Percentiles rank a stretch among this genome's conserved stretches.
Conservation (phyloP, 2,888 invertebrate species). For the Tipula helvola region DNA sequence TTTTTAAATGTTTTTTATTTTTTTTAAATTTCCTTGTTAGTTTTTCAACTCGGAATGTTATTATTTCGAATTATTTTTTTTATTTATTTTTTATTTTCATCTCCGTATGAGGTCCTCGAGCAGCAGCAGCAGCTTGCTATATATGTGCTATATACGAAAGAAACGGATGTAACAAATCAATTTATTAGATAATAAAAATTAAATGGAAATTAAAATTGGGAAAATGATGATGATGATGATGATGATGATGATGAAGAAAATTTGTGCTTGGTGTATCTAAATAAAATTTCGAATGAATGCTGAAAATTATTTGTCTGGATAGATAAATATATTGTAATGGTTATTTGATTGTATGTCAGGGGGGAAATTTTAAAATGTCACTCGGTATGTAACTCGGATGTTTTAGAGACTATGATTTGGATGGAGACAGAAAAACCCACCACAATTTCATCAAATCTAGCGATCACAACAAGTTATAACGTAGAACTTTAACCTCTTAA, state of each 20-base stretch:
- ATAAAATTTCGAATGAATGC: background rate
- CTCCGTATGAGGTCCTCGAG: background rate
- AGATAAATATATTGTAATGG: too few relatives aligned
- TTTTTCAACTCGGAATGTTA: background rate
- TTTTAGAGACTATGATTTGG: too few relatives aligned
- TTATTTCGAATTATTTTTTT: background rate
- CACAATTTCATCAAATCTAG: too few relatives aligned
- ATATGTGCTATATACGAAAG: background rate
- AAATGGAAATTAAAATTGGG: background rate
- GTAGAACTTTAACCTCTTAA: too few relatives aligned
- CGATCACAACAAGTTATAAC: too few relatives aligned
- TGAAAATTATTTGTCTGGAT: too few relatives aligned
- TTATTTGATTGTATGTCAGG: too few relatives aligned
- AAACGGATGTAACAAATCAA: slow-evolving; percentile 4
- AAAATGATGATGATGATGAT: background rate
- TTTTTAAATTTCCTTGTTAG: background rate
- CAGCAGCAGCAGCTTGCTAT: background rate
- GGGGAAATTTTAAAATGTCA: too few relatives aligned
- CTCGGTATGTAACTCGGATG: too few relatives aligned
- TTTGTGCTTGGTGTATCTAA: background rate
- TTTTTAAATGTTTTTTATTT: background rate
- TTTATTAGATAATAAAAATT: slow-evolving; percentile 4
- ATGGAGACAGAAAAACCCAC: too few relatives aligned
- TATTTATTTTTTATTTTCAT: background rate
- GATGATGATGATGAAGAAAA: background rate